Conservation (phyloP, 2,888 invertebrate species). For the Thymelicus sylvestris region DNA sequence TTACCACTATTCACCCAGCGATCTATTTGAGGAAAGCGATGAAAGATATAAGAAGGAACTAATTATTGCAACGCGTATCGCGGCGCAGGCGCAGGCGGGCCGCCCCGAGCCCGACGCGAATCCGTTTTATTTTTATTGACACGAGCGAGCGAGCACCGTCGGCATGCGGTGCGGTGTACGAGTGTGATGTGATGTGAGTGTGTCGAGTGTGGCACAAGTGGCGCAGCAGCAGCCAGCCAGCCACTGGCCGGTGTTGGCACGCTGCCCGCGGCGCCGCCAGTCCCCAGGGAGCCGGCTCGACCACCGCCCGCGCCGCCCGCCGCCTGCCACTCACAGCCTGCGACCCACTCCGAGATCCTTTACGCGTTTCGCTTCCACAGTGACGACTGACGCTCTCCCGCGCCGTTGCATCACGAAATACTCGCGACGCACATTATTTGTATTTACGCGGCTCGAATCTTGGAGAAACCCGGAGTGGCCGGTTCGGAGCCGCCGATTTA, state of each 20-base stretch:
- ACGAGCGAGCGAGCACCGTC: conserved; percentile 44
- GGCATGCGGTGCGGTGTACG: conserved; percentile 54
- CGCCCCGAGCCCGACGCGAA: conserved; percentile 45
- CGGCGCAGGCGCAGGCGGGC: conserved; percentile 24
- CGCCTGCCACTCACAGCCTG: too few species aligned
- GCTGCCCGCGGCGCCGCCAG: conserved; percentile 73
- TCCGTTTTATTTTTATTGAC: conserved; percentile 72
- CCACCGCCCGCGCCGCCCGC: conserved; percentile 66
- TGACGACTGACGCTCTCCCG: conserved; percentile 17
- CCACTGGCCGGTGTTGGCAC: conserved; percentile 63
- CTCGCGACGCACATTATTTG: conserved; percentile 29
- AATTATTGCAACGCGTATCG: conserved; percentile 44
- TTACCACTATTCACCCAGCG: conserved; percentile 47
- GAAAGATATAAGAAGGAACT: conserved; percentile 43
- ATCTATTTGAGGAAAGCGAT: conserved; percentile 51
- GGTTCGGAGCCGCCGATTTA: conserved; percentile 71
- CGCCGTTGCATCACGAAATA: conserved; percentile 44
- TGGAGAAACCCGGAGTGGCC: conserved; percentile 54
- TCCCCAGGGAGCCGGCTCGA: conserved; percentile 72
- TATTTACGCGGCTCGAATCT: conserved; percentile 58
- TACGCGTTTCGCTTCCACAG: conserved; percentile 18
- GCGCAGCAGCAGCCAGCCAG: conserved; percentile 47
- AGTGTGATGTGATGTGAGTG: conserved; percentile 59
- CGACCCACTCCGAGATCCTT: conserved; percentile 9
- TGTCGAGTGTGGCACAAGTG: conserved; percentile 60